Base-by-base conservation (phyloP, 1,140 invertebrate species). In the Ceratosolen fusciceps region DNA sequence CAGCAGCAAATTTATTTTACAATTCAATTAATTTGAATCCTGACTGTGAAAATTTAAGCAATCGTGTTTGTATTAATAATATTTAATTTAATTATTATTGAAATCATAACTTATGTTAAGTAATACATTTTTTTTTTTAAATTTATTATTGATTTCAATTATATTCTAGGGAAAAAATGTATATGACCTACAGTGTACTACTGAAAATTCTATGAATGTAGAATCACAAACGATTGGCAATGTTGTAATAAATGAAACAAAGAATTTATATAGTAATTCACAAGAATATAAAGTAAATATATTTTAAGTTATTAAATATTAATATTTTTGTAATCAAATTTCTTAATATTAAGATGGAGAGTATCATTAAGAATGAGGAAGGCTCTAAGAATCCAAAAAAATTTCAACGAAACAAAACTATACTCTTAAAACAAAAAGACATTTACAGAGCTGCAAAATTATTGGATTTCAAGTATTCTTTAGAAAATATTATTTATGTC, bases 381-480 rank as follows among this genome's bases (percentile, higher is more conserved):
- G 68, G 60, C 24, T 75, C 75, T n/a, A 29, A 58, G 34, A 79
- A 82, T 81, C 65, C 76, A 34, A 85, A 76, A 52, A 74, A 37
- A 77, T 16, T 65, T 9, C 68, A 65, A 54, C 78, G 73, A 54
- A 77, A 86, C 37, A 85, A 82, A 79, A 85, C 83, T 34, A 83
- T 80, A 26, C 77, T 87, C 10, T 74, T 85, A 12, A 85, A 87
- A n/a, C 86, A 87, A 74, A 87, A 83, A 54, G 88, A 90, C 70
- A 82, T 87, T 81, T 84, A 85, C 75, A 87, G 81, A 80, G 82
- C 86, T 8, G 86, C 82, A 0, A 88, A 88, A 77, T 85, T 86
- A 83, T 82, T 90, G 58, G 87, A 89, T 77, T 84, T 87, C 39
- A 85, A 85, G 88, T 89, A 85, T 83, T 80, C 80, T 68, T 26